These are phyloP conservation scores for Sebastolobus altivelis DNA, from an alignment of 2,797 vertebrate species.

Conservation along the genomic window DNA sequence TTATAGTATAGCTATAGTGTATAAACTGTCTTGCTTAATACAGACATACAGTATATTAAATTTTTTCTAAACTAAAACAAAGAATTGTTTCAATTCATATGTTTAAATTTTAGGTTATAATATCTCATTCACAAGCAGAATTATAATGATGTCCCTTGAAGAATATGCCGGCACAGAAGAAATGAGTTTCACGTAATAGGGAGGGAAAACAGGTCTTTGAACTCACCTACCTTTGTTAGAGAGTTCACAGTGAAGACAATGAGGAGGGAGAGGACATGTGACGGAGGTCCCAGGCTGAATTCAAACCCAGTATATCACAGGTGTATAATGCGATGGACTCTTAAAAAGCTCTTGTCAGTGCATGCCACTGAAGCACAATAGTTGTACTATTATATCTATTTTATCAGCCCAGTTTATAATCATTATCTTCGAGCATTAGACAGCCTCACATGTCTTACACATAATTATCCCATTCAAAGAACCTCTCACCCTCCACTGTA, in stretches of 20 bases:
- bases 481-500: neutral
- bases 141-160: neutral
- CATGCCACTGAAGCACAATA: neutral
- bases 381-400: conserved; percentile 3
- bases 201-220: neutral
- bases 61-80: neutral
- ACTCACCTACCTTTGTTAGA: conserved; percentile 8
- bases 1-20: neutral
- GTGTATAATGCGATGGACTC: neutral
- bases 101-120: neutral
- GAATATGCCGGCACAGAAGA: neutral
- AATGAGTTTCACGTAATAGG: neutral
- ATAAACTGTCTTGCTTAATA: neutral
- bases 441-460: conserved; percentile 9
- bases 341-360: conserved; percentile 2
- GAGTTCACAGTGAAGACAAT: conserved; percentile 12
- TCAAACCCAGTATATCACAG: neutral
- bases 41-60: neutral
- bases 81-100: neutral
- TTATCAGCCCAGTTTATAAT: conserved; percentile 9
- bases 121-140: neutral
- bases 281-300: conserved; percentile 5
- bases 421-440: conserved; percentile 26
- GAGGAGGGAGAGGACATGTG: conserved; percentile 7
- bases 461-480: conserved; percentile 41